Evolutionary conservation across 2,797 vertebrate genomes (phyloP).

Genomic region (Poecilia wingei): DNA sequence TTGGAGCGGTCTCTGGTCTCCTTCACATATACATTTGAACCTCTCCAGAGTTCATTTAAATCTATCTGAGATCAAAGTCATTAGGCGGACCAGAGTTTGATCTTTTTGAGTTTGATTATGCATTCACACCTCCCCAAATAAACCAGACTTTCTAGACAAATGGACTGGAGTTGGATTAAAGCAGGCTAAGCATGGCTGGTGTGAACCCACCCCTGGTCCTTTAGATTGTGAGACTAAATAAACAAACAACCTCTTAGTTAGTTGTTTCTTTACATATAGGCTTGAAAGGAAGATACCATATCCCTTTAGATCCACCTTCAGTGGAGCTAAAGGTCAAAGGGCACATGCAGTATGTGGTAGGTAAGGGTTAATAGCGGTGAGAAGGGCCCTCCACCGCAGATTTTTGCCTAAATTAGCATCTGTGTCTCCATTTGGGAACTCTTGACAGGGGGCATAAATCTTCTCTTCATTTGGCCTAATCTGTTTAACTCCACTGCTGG

Average conservation of each 20-base stretch:
- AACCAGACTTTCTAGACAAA: too few species aligned
- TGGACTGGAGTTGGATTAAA: too few species aligned
- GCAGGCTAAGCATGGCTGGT: too few species aligned
- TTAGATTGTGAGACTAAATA: neutral
- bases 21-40: too few species aligned
- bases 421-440: neutral
- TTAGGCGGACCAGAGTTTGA: too few species aligned
- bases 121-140: too few species aligned
- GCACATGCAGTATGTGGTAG: slow-evolving; percentile 8
- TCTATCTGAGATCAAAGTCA: too few species aligned
- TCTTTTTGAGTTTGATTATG: too few species aligned
- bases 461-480: slow-evolving; percentile 3
- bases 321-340: slow-evolving; percentile 26
- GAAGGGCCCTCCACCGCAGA: neutral
- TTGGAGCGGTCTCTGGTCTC: too few species aligned
- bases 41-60: too few species aligned
- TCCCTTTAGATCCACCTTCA: slow-evolving; percentile 7
- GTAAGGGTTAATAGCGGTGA: neutral
- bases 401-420: neutral
- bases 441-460: neutral
- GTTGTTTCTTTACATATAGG: slow-evolving; percentile 10
- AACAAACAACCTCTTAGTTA: neutral
- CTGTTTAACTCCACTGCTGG: neutral
- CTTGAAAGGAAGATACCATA: slow-evolving; percentile 18
- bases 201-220: neutral